Conservation (phyloP, 23 tunicate genomes). For the Botrylloides violaceus region DNA sequence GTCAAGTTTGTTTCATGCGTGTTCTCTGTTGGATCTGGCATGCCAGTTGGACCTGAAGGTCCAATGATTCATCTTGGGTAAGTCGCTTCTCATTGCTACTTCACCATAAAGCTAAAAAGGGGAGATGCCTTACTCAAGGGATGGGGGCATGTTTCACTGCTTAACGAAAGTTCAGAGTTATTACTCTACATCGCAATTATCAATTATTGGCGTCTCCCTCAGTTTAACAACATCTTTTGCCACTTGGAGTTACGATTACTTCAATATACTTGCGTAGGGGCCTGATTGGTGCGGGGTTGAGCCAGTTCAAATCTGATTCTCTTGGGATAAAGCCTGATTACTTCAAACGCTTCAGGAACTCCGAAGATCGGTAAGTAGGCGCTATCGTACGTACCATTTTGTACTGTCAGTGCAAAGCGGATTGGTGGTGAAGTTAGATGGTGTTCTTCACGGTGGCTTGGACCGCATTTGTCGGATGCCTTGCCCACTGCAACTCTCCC, state of each 20-base stretch:
- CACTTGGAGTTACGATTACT: too few species aligned
- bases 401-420: too few species aligned
- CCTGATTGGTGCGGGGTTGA: slow-evolving; percentile 95
- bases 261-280: slow-evolving; percentile 44
- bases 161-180: too few species aligned
- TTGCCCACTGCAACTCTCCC: too few species aligned
- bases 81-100: not conserved
- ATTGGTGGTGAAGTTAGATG: too few species aligned
- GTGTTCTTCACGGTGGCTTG: too few species aligned
- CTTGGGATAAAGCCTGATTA: slow-evolving; percentile 66
- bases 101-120: not conserved
- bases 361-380: slow-evolving; percentile 99
- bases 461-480: too few species aligned
- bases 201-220: too few species aligned
- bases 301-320: slow-evolving; percentile 93
- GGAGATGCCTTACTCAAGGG: not conserved
- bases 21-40: slow-evolving; percentile 92
- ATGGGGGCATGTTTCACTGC: too few species aligned
- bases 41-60: slow-evolving; percentile 99
- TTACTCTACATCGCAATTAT: too few species aligned
- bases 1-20: slow-evolving; percentile 95
- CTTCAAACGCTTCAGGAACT: slow-evolving; percentile 93
- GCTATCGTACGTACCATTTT: too few species aligned
- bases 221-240: too few species aligned
- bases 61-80: slow-evolving; percentile 99